These are phyloP conservation scores for Tupaia chinensis DNA, from an alignment of 2,113 vertebrate genomes.

Conservation along the genomic window DNA sequence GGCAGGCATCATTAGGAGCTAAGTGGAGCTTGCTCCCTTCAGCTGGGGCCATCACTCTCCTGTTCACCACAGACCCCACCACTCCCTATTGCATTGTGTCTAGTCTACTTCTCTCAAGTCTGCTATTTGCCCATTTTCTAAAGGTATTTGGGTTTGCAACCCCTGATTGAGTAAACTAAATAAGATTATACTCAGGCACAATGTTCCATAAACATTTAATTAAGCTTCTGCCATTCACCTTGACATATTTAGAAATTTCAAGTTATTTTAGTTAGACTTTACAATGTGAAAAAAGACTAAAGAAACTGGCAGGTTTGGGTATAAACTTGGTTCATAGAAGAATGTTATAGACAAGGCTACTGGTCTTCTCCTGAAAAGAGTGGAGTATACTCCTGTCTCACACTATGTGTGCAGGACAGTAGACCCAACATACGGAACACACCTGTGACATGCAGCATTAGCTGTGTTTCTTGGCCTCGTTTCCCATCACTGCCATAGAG, in stretches of 20 bases:
- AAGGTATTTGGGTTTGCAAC: not conserved
- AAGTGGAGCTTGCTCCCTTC: rapidly evolving
- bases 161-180: not conserved
- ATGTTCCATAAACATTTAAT: not conserved
- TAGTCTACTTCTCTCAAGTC: not conserved
- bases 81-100: rapidly evolving
- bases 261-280: not conserved
- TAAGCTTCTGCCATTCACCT: not conserved
- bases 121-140: not conserved
- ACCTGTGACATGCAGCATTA: not conserved
- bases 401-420: rapidly evolving
- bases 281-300: not conserved
- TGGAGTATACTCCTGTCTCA: rapidly evolving
- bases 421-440: not conserved
- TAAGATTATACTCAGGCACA: not conserved
- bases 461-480: not conserved
- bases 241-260: not conserved
- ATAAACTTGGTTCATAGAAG: not conserved
- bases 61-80: no score
- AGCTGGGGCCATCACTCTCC: rapidly evolving
- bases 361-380: rapidly evolving
- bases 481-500: not conserved
- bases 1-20: not conserved
- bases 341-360: not conserved
- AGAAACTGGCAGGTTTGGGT: not conserved